These are phyloP conservation scores for Goniozus legneri DNA, from an alignment of 1,140 invertebrate genomes.

Conservation along the genomic window DNA sequence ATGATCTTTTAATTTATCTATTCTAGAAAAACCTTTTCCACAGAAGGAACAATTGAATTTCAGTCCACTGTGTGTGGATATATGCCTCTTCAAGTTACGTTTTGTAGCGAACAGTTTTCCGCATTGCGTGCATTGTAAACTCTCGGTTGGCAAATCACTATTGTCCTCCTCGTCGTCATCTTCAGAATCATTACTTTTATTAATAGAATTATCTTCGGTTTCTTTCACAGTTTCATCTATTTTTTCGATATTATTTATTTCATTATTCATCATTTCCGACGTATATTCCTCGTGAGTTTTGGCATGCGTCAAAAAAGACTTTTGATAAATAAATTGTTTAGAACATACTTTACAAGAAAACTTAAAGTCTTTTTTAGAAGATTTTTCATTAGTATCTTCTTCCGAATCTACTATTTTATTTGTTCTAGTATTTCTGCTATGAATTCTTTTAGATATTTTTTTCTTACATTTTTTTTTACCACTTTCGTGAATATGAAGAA, in stretches of 20 bases:
- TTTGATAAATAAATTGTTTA: constrained; percentile 42
- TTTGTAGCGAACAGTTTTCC: constrained; percentile 44
- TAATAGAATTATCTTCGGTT: not conserved
- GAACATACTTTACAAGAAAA: constrained; percentile 39
- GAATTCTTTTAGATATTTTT: constrained; percentile 3
- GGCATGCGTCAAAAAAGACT: constrained; percentile 37
- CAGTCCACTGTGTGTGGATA: constrained; percentile 41
- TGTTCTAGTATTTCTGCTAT: not conserved
- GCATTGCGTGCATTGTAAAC: constrained; percentile 42
- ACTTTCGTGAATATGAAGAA: constrained; percentile 20
- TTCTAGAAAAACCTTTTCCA: constrained; percentile 41
- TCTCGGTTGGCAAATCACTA: constrained; percentile 25
- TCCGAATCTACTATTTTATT: not conserved
- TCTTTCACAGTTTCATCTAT: not conserved
- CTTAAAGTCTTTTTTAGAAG: constrained; percentile 29
- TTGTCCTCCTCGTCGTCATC: constrained; percentile 13
- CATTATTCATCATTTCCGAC: constrained; percentile 8
- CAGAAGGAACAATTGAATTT: constrained; percentile 39
- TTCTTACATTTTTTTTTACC: constrained; percentile 7
- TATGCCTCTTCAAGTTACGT: constrained; percentile 42
- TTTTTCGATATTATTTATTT: not conserved
- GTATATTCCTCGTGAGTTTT: constrained; percentile 37
- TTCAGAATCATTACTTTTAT: constrained; percentile 21
- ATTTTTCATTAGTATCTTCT: not conserved
- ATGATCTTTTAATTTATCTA: constrained; percentile 44